phyloP scores from a whole-genome alignment of 2,888 invertebrate genomes.

The Ectemnius lituratus region DNA sequence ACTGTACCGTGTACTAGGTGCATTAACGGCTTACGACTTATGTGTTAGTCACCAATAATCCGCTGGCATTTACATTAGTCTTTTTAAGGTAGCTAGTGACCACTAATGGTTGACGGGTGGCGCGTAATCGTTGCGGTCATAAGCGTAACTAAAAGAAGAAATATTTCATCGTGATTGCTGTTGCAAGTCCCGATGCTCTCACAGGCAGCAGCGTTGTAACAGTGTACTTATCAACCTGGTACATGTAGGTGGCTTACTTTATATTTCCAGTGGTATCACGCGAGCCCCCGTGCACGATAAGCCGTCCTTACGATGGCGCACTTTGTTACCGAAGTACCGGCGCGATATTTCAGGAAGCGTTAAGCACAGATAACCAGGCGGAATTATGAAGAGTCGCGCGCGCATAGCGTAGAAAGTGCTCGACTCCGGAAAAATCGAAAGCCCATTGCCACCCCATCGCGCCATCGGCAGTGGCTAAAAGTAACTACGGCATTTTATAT shows the following conservation, averaged over 20 bases:
- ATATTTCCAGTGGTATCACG: slow-evolving; percentile 1
- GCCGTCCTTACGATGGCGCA: slow-evolving; percentile 20
- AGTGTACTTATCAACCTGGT: not conserved
- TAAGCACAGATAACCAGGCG: slow-evolving; percentile 9
- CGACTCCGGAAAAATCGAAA: slow-evolving; percentile 16
- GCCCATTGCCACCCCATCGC: not conserved
- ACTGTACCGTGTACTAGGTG: slow-evolving; percentile 30
- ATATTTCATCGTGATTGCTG: not conserved
- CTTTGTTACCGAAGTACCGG: not conserved
- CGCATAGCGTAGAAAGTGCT: not conserved
- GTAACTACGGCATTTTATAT: slow-evolving; percentile 33
- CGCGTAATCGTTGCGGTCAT: not conserved
- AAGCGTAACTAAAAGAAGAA: not conserved
- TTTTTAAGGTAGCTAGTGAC: too few species aligned
- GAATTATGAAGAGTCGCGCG: not conserved
- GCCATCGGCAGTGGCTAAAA: slow-evolving; percentile 9
- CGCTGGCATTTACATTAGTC: too few species aligned
- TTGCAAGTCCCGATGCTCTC: not conserved
- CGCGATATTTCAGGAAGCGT: slow-evolving; percentile 10
- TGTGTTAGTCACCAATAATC: too few species aligned
- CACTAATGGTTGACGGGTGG: too few species aligned
- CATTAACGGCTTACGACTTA: too few species aligned
- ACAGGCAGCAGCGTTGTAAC: not conserved
- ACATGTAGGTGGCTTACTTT: not conserved
- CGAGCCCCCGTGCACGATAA: slow-evolving; percentile 12